A percentile compares a stretch with the other conserved stretches of the same genome.
These are phyloP conservation scores for Diarsia brunnea DNA, from an alignment of 2,888 invertebrate genomes.

Conservation along the genomic window DNA sequence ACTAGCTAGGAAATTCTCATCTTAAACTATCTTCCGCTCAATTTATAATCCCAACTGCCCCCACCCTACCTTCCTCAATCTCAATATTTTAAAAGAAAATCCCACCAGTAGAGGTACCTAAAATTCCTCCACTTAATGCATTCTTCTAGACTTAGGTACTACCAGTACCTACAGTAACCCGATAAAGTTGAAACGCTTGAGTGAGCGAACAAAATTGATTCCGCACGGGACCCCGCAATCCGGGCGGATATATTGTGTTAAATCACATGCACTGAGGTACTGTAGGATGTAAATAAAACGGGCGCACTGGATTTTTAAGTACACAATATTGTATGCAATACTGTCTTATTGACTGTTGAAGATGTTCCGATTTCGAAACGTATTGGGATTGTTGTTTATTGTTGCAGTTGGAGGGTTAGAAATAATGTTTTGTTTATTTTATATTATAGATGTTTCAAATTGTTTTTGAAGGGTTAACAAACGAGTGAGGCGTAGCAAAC, in stretches of 20 bases:
- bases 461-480: background rate
- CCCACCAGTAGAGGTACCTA: conserved; percentile 12
- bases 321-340: conserved; percentile 50
- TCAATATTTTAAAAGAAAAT: conserved; percentile 25
- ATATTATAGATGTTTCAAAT: background rate
- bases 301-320: conserved; percentile 52
- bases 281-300: conserved; percentile 60
- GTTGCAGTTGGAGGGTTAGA: conserved; percentile 11
- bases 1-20: background rate
- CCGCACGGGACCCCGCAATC: conserved; percentile 65
- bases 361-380: conserved; percentile 23
- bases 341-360: conserved; percentile 38
- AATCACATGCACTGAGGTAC: conserved; percentile 62
- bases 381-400: conserved; percentile 15
- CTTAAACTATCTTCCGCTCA: background rate
- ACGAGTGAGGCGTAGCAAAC: too few relatives aligned
- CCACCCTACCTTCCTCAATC: background rate
- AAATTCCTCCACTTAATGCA: conserved; percentile 56
- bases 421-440: conserved; percentile 1
- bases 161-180: conserved; percentile 56
- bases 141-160: conserved; percentile 56
- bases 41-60: background rate
- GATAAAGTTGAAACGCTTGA: conserved; percentile 68
- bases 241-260: conserved; percentile 69
- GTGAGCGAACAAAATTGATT: conserved; percentile 69